A percentile compares a stretch with the other conserved stretches of the same genome.
Evolutionary conservation across 1,140 invertebrate genomes (phyloP).

Genomic region (Trissolcus basalis): DNA sequence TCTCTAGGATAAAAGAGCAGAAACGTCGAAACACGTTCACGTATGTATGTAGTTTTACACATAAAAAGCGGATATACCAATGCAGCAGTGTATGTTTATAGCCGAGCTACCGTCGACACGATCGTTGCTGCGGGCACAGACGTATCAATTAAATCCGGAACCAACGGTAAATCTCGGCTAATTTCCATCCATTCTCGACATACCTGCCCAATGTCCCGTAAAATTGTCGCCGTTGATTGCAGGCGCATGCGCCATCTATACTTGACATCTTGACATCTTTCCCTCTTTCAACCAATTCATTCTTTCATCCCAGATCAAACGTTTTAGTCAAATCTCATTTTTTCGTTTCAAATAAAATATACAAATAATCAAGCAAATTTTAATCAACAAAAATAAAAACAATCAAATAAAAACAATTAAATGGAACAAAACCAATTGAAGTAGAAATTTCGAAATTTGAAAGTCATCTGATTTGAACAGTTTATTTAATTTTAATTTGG

Average conservation of each 20-base stretch:
- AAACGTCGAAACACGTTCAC: conserved; percentile 61
- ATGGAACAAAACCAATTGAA: too few species aligned
- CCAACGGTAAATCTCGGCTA: conserved; percentile 67
- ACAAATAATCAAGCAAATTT: too few species aligned
- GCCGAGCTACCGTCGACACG: conserved; percentile 28
- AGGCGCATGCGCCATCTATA: conserved; percentile 11
- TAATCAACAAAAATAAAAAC: too few species aligned
- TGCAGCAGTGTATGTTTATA: conserved; percentile 39
- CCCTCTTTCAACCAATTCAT: too few species aligned
- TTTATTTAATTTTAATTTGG: too few species aligned
- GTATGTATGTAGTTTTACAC: conserved; percentile 27
- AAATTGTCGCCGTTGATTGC: conserved; percentile 64
- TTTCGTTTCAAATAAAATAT: too few species aligned
- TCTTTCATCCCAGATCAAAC: too few species aligned
- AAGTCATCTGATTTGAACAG: too few species aligned
- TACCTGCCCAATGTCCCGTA: conserved; percentile 68
- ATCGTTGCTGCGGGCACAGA: conserved; percentile 50
- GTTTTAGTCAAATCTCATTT: too few species aligned
- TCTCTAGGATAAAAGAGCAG: conserved; percentile 62
- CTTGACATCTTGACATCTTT: conserved; percentile 4
- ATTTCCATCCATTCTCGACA: conserved; percentile 68
- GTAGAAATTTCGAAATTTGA: too few species aligned
- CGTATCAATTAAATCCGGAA: conserved; percentile 70
- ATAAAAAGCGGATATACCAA: conserved; percentile 36
- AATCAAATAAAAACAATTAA: too few species aligned